Base-by-base conservation (phyloP, 2,888 invertebrate genomes). In the Drosophila leonis region DNA sequence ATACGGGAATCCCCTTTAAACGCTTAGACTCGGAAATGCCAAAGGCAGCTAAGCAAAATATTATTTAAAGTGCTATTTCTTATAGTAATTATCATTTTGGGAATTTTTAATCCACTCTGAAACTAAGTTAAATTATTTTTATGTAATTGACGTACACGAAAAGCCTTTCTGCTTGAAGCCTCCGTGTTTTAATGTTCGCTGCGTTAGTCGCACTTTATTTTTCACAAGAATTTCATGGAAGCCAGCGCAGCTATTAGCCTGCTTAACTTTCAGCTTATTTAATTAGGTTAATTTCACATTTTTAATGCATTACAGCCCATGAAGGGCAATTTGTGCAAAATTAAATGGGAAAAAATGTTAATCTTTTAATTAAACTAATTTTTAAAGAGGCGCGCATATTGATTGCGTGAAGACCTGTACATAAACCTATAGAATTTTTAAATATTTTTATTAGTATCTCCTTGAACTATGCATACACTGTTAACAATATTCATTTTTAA, bases 231-330 rank as follows among this genome's bases (percentile, higher is more conserved):
- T 63, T 20, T 37, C 13, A 10, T 39, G 31, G 4, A 13, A 20
- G 46, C 13, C 12, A 13, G 31, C 18, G 7, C 12, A 24, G n/a
- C 3, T 12, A 31, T 55, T 39, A 67, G 31, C 31, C 31, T 18
- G n/a, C 12, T 33, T 33, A 39, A 27, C 37, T 24, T 31, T 1
- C 15, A 35, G 13, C 5, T 29, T 18, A 67, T 48, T 56, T 55
- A 66, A 66, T 48, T 66, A 20, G 8, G 18, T 41, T 18, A 5
- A 44, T 65, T 65, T 35, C 39, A 27, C 33, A 66, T 33, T 54
- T 37, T 15, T 15, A 31, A 12, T 37, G 44, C n/a, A 29, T 29
- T 48, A 29, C 6, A 37, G 18, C 27, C 24, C 31, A 15, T 6
- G 27, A 35, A 49, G 15, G 3, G 1, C 9, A 54, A 55, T 39